A percentile compares a stretch with the other conserved stretches of the same genome.
Conservation (phyloP, 2,888 invertebrate species). For the Oxytorus armatus region DNA sequence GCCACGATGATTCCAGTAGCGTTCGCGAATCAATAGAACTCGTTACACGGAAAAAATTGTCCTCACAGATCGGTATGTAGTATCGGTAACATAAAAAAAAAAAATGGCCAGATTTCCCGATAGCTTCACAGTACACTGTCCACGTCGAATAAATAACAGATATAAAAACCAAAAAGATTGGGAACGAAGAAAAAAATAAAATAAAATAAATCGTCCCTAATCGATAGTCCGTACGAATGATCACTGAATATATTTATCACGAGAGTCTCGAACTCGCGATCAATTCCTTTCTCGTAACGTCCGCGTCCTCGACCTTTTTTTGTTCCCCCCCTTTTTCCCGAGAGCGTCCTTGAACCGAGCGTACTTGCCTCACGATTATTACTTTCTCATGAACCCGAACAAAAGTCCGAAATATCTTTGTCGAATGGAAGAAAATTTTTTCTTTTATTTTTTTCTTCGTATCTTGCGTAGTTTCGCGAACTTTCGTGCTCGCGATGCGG, state of each 20-base stretch:
- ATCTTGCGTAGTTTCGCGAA: constrained; percentile 12
- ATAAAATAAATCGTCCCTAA: constrained; percentile 37
- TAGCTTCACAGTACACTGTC: constrained; percentile 66
- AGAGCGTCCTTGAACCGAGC: constrained; percentile 53
- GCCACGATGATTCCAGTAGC: constrained; percentile 35
- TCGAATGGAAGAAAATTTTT: neutral
- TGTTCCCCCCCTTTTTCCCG: constrained; percentile 10
- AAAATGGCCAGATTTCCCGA: constrained; percentile 21
- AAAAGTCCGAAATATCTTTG: neutral
- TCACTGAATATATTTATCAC: constrained; percentile 58
- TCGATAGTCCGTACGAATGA: constrained; percentile 31
- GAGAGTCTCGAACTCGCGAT: constrained; percentile 33
- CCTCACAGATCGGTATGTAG: constrained; percentile 16
- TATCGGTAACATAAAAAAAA: constrained; percentile 21
- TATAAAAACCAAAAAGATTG: neutral
- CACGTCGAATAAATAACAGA: constrained; percentile 56
- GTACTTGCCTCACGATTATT: constrained; percentile 19
- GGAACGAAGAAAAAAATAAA: constrained; percentile 15
- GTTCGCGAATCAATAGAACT: constrained; percentile 1
- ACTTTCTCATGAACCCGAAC: constrained; percentile 13
- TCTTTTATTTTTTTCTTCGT: too few relatives aligned
- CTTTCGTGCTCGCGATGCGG: constrained; percentile 23
- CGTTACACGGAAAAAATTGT: constrained; percentile 1
- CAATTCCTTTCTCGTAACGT: neutral
- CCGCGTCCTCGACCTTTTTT: constrained; percentile 54